Percentiles rank a stretch among this genome's conserved stretches.
phyloP scores from a whole-genome alignment of 2,113 vertebrate species.

The Entelurus aequoreus region DNA sequence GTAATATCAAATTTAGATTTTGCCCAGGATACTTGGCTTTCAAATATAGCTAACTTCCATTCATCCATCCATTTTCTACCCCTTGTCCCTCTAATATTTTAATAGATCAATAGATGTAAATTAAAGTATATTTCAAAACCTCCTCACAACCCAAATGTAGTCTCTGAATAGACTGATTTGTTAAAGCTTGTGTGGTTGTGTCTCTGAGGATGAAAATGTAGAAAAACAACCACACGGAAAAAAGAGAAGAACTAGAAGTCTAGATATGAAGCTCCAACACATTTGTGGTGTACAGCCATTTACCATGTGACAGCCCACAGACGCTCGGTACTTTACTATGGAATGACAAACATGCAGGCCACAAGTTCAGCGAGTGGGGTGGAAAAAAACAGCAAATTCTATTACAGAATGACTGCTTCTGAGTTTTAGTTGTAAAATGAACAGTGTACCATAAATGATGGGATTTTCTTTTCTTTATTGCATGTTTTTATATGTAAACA shows the following conservation, averaged over 20 bases:
- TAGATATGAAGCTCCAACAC: constrained; percentile 40
- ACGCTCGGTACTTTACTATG: constrained; percentile 55
- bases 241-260: constrained; percentile 11
- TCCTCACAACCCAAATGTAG: no score
- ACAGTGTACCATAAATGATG: not conserved
- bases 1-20: no score
- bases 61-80: no score
- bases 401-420: constrained; percentile 7
- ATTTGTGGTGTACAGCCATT: constrained; percentile 36
- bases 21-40: no score
- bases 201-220: constrained; percentile 10
- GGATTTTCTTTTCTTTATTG: not conserved
- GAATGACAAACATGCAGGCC: constrained; percentile 58
- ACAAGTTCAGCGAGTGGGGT: constrained; percentile 40
- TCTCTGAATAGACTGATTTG: no score
- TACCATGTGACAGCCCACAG: constrained; percentile 47
- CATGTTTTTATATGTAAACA: not conserved
- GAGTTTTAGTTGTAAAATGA: not conserved
- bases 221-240: not conserved
- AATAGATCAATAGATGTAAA: no score
- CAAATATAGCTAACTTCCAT: no score
- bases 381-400: constrained; percentile 17
- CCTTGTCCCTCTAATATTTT: no score
- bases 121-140: no score
- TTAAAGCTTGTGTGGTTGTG: constrained; percentile 30